These are phyloP conservation scores for Thrips palmi DNA, from an alignment of 1,140 invertebrate species.

Conservation along the genomic window DNA sequence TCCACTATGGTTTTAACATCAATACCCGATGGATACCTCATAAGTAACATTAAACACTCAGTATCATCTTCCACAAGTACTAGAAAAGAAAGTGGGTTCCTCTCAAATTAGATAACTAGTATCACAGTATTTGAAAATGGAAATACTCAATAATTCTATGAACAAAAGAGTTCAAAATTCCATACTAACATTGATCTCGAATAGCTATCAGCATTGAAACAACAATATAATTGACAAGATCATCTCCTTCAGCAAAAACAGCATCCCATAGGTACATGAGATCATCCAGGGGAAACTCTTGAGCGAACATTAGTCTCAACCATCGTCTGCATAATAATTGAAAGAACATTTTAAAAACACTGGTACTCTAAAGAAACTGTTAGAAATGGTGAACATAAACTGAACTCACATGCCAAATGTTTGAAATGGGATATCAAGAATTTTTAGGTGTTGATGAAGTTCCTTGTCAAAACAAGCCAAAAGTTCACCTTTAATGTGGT, in stretches of 20 bases:
- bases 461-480: slow-evolving; percentile 42
- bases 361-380: slow-evolving; percentile 5
- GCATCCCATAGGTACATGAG: slow-evolving; percentile 61
- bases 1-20: slow-evolving; percentile 43
- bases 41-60: slow-evolving; percentile 37
- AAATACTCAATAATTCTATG: slow-evolving; percentile 2
- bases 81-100: slow-evolving; percentile 21
- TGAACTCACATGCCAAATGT: slow-evolving; percentile 60
- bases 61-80: slow-evolving; percentile 43
- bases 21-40: slow-evolving; percentile 41
- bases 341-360: slow-evolving; percentile 8
- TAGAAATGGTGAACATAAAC: slow-evolving; percentile 11
- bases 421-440: slow-evolving; percentile 54
- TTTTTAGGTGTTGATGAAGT: slow-evolving; percentile 41
- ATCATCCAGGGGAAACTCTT: slow-evolving; percentile 58
- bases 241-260: slow-evolving; percentile 52
- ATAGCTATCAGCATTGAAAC: slow-evolving; percentile 58
- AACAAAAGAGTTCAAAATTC: background rate
- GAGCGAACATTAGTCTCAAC: slow-evolving; percentile 57
- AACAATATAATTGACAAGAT: slow-evolving; percentile 53
- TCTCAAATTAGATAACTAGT: background rate
- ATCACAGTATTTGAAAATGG: background rate
- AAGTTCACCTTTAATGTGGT: slow-evolving; percentile 45
- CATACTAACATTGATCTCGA: slow-evolving; percentile 37
- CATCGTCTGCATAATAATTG: slow-evolving; percentile 40